phyloP scores from a whole-genome alignment of 2,888 invertebrate species.

The Macaria liturata region DNA sequence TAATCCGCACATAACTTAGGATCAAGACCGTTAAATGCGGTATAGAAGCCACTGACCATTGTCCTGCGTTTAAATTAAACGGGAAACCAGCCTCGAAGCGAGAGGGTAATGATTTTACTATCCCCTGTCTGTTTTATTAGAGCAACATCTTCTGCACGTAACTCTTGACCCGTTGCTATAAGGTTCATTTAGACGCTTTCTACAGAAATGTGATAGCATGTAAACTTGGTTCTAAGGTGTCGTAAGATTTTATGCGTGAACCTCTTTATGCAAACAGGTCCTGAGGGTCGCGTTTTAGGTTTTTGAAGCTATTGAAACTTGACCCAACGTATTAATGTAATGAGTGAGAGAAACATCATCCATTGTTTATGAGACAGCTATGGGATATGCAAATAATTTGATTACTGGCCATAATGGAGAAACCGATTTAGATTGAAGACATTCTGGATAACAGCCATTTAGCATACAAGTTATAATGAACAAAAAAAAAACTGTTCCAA shows the following conservation, averaged over 20 bases:
- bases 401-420: neutral
- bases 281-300: conserved; percentile 75
- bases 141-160: conserved; percentile 1
- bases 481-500: no score
- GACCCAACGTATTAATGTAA: conserved; percentile 58
- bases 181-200: conserved; percentile 33
- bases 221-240: conserved; percentile 54
- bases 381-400: conserved; percentile 42
- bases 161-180: conserved; percentile 27
- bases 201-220: conserved; percentile 7
- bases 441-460: no score
- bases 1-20: conserved; percentile 82
- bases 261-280: conserved; percentile 78
- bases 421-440: no score
- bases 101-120: conserved; percentile 72
- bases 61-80: conserved; percentile 81
- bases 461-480: no score
- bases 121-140: conserved; percentile 44
- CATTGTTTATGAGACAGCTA: conserved; percentile 48
- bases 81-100: conserved; percentile 50
- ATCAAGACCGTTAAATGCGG: conserved; percentile 69
- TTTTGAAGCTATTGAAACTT: conserved; percentile 75
- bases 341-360: conserved; percentile 41
- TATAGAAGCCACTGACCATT: conserved; percentile 74
- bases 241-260: conserved; percentile 79